A percentile compares a stretch with the other conserved stretches of the same genome.
phyloP scores from a whole-genome alignment of 2,888 invertebrate species.

The Drosophila yooni region DNA sequence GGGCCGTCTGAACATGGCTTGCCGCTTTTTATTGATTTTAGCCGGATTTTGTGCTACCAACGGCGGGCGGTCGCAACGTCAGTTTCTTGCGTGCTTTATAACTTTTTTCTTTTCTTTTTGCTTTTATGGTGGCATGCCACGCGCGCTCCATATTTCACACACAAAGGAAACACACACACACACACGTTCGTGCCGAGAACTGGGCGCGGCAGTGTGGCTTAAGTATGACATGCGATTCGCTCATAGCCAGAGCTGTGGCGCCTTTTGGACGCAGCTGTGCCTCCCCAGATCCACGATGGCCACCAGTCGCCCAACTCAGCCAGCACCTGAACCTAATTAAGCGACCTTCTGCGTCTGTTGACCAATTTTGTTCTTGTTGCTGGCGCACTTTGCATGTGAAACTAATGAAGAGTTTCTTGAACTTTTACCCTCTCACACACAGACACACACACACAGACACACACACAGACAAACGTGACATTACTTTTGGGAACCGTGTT shows the following conservation, averaged over 20 bases:
- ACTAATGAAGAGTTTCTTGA: conserved; percentile 62
- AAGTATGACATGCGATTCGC: conserved; percentile 65
- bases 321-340: conserved; percentile 38
- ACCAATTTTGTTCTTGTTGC: conserved; percentile 1
- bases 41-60: conserved; percentile 66
- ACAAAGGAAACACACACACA: conserved; percentile 24
- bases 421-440: conserved; percentile 35
- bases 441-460: conserved; percentile 5
- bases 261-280: conserved; percentile 31
- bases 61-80: conserved; percentile 37
- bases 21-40: conserved; percentile 72
- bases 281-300: not conserved
- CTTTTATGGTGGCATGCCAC: conserved; percentile 58
- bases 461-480: conserved; percentile 45
- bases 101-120: conserved; percentile 3
- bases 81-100: conserved; percentile 22
- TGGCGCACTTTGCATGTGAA: conserved; percentile 52
- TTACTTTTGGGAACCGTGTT: not conserved
- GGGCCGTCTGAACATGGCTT: conserved; percentile 59
- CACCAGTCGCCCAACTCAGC: not conserved
- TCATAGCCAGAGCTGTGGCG: conserved; percentile 54
- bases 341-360: conserved; percentile 19
- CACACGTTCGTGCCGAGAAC: conserved; percentile 1
- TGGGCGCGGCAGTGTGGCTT: conserved; percentile 58
- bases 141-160: conserved; percentile 68